Evolutionary conservation across 1,140 invertebrate genomes (phyloP).

Genomic region (Bombyx mandarina): DNA sequence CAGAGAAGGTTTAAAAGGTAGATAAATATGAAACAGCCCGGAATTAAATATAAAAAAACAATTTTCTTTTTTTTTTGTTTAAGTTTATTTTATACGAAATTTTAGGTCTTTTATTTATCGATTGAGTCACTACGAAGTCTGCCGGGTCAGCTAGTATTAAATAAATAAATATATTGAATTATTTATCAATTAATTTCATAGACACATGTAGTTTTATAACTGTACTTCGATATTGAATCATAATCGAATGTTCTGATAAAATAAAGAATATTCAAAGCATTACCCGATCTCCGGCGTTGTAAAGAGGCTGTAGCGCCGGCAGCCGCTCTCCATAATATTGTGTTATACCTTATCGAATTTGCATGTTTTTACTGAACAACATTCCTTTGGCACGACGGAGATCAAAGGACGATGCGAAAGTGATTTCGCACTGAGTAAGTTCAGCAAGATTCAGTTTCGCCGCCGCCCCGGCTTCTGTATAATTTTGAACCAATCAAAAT

Average conservation of each 20-base stretch:
- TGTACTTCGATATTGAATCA: no score
- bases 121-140: no score
- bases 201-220: not conserved
- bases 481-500: constrained; percentile 68
- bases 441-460: constrained; percentile 63
- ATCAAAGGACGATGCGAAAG: constrained; percentile 66
- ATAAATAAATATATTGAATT: no score
- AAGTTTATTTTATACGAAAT: no score
- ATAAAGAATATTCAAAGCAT: constrained; percentile 48
- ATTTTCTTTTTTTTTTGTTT: no score
- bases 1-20: no score
- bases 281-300: constrained; percentile 29
- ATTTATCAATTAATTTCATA: no score
- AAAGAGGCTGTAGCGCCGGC: constrained; percentile 30
- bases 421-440: constrained; percentile 70
- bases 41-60: no score
- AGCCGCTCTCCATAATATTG: constrained; percentile 60
- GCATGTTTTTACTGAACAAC: constrained; percentile 71
- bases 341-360: constrained; percentile 71
- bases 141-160: no score
- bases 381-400: constrained; percentile 65
- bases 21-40: no score
- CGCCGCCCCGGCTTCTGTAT: constrained; percentile 52
- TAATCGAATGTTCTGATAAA: no score
- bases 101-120: no score